Percentiles rank a stretch among this genome's conserved stretches.
Conservation (phyloP, 2,888 invertebrate species). For the Trichogramma dendrolimi region DNA sequence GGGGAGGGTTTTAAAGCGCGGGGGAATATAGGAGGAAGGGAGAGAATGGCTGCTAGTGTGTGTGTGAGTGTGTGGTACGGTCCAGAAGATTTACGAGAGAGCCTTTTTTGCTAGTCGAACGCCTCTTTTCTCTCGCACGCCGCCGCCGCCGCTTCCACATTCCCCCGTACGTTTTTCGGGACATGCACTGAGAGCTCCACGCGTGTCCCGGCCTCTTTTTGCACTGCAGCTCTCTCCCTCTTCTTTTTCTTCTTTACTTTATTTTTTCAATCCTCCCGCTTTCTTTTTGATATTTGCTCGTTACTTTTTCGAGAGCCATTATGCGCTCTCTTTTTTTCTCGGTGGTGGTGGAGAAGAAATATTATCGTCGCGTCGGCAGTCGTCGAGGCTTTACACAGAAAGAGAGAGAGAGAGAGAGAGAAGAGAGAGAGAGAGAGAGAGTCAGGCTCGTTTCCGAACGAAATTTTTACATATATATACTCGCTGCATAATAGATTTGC, state of each 20-base stretch:
- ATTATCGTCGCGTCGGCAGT: too few species aligned
- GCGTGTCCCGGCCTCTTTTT: neutral
- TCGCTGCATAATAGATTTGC: too few species aligned
- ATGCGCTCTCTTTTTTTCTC: neutral
- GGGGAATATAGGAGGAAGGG: neutral
- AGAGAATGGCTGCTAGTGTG: neutral
- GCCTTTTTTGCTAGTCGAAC: neutral
- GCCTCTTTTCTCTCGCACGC: too few species aligned
- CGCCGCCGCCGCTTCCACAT: too few species aligned
- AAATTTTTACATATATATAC: too few species aligned
- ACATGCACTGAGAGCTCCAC: too few species aligned
- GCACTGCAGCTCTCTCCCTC: neutral
- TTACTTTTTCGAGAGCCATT: constrained; percentile 11
- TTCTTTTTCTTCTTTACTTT: constrained; percentile 3
- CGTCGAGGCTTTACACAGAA: too few species aligned
- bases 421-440: too few species aligned
- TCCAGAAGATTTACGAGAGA: constrained; percentile 16
- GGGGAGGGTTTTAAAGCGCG: neutral
- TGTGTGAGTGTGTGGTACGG: neutral
- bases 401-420: too few species aligned
- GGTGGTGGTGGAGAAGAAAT: too few species aligned
- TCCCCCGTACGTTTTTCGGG: too few species aligned
- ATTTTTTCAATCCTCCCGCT: neutral
- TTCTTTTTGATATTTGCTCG: neutral
- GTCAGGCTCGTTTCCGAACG: too few species aligned